Evolutionary conservation across 2,797 vertebrate genomes (phyloP), one percentile per base, ranked within the genome.

Genomic region (Coranthus polyacanthus): DNA sequence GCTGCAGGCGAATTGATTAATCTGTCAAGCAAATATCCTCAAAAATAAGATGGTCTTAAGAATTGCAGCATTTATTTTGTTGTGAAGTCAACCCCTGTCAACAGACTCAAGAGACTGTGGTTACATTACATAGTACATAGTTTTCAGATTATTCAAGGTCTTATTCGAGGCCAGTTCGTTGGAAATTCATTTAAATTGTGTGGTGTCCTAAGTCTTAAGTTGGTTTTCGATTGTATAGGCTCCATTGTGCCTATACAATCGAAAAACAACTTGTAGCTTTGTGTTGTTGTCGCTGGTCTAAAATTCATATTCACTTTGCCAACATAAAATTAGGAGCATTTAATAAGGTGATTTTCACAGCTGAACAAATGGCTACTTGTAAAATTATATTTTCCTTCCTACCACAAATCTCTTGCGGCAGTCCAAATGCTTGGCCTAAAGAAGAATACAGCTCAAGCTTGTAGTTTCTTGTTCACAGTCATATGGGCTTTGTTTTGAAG

Each of bases 271-370:
- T 42, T 22, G 7, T 7, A 21, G 42, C 29, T 43, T 12, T 53
- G 29, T 46, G 12, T 43, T 22, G 6, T 22, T 46, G 17, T 39
- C 34, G 18, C 45, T 43, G 11, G 12, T 64, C n/a, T 39, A 45
- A 36, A 46, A 46, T 52, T 1, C 26, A 13, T 51, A 6, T 65
- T 24, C 3, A 9, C n/a, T 21, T n/a, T 60, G 39, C 50, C 44
- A 71, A n/a, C 11, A 37, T 17, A 50, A 32, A 71, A 67, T 46
- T 12, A 43, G 18, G 34, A 34, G 2, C 57, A 56, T 12, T 39
- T 32, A 32, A 38, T 45, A 63, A 47, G 46, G 36, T 53, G 0
- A 51, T 45, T 34, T 67, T 56, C 71, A 62, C 63, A 39, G 29
- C 11, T 59, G 44, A 61, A 34, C 56, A 67, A 44, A 50, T 51